Evolutionary conservation across 1,140 invertebrate genomes (phyloP), one percentile per base, ranked within the genome.

Genomic region (Trichonephila clavipes): DNA sequence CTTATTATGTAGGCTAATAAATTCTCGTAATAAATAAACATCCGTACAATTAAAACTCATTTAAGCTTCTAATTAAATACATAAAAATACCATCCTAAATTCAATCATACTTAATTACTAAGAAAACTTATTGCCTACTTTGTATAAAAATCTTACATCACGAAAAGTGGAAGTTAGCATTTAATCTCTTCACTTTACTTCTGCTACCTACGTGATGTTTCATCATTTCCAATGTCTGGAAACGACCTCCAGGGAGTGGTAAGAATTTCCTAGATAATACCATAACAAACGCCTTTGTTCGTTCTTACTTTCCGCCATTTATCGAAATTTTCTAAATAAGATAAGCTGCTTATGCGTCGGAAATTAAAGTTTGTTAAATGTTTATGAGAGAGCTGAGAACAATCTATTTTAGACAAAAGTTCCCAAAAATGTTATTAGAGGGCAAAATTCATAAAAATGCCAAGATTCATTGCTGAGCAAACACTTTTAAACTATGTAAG

Each of bases 281-380:
- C n/a, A 8, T 19, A 58, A 85, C 18, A 58, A 85, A 85, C 12
- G 44, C 82, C 8, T 10, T 87, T 87, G 61, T 87, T 87, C 85
- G 28, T 87, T 61, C n/a, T 59, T 51, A 16, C 19, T 6, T 21
- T n/a, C 28, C 58, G 14, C 18, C 86, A 28, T 24, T 58, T 28
- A 44, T 61, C 19, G 92, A 51, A 69, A 87, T 21, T 58, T 90
- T 58, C 10, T 58, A 90, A 88, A 44, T 44, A 85, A 87, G 85
- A 58, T 58, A 62, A 51, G 69, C 69, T 16, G 69, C 28, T 72
- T 72, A 34, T 58, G n/a, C 59, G 12, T 40, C n/a, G 19, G n/a
- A 87, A 87, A 87, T 87, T 87, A 87, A 64, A 64, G 85, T 34
- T 62, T 64, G 58, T 87, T 87, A 24, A 61, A 87, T 87, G 64